Percentiles rank a stretch among this genome's conserved stretches.
Conservation (phyloP, 64 coral and sea anemone genomes). For the Porites australiensis region DNA sequence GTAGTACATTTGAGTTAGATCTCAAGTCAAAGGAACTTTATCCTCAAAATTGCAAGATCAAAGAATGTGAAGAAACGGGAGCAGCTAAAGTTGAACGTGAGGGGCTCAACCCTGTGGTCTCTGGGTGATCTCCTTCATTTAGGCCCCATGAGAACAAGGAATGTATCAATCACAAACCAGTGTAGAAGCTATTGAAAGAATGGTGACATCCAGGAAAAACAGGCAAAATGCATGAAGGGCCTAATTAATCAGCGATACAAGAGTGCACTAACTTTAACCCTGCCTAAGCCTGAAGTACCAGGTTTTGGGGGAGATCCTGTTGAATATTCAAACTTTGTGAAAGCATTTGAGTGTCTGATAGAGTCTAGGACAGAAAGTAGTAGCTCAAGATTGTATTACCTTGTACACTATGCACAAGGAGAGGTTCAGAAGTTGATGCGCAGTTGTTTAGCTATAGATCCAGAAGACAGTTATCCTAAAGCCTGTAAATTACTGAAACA, state of each 20-base stretch:
- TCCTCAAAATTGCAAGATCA: neutral
- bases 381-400: constrained; percentile 44
- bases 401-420: constrained; percentile 49
- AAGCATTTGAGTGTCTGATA: constrained; percentile 55
- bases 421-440: constrained; percentile 32
- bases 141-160: no score
- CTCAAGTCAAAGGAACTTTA: no score
- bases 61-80: no score
- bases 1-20: no score
- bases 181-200: neutral
- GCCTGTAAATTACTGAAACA: constrained; percentile 36
- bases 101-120: no score
- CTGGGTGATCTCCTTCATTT: no score
- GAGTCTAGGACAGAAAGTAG: constrained; percentile 35
- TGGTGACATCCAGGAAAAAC: constrained; percentile 7
- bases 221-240: neutral
- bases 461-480: constrained; percentile 36
- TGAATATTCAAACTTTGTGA: constrained; percentile 58
- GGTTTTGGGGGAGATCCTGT: constrained; percentile 59
- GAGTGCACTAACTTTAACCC: constrained; percentile 41
- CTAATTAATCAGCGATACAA: constrained; percentile 31
- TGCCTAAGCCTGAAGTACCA: constrained; percentile 70
- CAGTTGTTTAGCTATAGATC: constrained; percentile 32
- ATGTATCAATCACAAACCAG: neutral
- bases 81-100: neutral